phyloP scores from a whole-genome alignment of 2,113 vertebrate species.

The Megaceryle torquata region DNA sequence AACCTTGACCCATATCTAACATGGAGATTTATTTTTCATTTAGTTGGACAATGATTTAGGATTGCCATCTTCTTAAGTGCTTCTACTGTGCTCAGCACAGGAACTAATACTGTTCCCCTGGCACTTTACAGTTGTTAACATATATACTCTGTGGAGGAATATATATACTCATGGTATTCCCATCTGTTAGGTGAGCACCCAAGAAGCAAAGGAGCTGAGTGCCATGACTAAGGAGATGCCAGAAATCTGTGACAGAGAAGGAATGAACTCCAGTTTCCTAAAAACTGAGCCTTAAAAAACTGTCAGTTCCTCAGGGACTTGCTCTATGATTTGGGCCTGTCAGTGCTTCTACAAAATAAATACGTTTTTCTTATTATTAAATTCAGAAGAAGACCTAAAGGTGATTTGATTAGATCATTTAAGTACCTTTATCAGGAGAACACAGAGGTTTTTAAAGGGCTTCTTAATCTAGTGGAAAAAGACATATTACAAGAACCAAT shows the following conservation, averaged over 20 bases:
- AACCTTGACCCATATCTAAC: slow-evolving; percentile 3
- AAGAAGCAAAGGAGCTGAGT: neutral
- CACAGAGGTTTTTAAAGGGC: neutral
- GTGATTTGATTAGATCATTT: slow-evolving; percentile 16
- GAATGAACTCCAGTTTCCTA: neutral
- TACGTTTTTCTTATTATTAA: slow-evolving; percentile 15
- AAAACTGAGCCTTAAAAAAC: neutral
- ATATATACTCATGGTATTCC: neutral
- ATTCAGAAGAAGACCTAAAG: neutral
- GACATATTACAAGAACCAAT: neutral
- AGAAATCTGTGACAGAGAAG: neutral
- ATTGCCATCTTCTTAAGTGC: neutral
- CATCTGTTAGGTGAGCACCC: neutral
- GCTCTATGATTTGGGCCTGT: neutral
- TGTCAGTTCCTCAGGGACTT: neutral
- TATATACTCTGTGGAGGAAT: neutral
- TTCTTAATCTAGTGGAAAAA: slow-evolving; percentile 56
- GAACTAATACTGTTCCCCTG: neutral
- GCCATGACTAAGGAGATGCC: neutral
- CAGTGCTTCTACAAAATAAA: slow-evolving; percentile 22
- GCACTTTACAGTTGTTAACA: neutral
- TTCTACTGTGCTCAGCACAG: neutral
- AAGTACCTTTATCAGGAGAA: slow-evolving; percentile 23
- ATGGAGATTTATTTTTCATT: neutral
- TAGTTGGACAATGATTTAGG: slow-evolving; percentile 34